Percentiles rank a stretch among this genome's conserved stretches.
Evolutionary conservation across 1,140 invertebrate species (phyloP).

Genomic region (Ceratina australensis): DNA sequence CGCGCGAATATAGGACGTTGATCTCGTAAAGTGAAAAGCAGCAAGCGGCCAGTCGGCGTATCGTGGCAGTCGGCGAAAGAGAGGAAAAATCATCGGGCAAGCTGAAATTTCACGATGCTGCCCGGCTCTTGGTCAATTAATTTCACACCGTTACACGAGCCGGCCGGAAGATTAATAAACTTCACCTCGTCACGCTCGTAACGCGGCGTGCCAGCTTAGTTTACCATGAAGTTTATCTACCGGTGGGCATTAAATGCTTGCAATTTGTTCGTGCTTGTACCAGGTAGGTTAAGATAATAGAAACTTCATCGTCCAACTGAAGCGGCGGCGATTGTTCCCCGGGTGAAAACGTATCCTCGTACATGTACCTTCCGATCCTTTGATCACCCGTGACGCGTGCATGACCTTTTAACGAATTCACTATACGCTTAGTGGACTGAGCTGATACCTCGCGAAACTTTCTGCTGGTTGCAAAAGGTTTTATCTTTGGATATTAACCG

Average conservation of each 20-base stretch:
- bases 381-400: not conserved
- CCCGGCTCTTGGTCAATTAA: slow-evolving; percentile 46
- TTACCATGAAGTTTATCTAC: slow-evolving; percentile 51
- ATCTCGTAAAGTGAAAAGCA: not conserved
- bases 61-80: not conserved
- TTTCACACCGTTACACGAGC: slow-evolving; percentile 34
- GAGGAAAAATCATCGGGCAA: not conserved
- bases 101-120: slow-evolving; percentile 15
- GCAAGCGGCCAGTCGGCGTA: not conserved
- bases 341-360: not conserved
- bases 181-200: slow-evolving; percentile 50
- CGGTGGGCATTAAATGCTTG: slow-evolving; percentile 29
- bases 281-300: slow-evolving; percentile 18
- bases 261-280: slow-evolving; percentile 49
- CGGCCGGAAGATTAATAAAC: slow-evolving; percentile 54
- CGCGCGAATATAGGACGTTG: not conserved
- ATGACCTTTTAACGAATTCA: not conserved
- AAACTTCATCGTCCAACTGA: slow-evolving; percentile 21
- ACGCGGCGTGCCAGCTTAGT: slow-evolving; percentile 32
- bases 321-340: not conserved
- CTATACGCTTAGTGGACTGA: too few species aligned
- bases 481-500: slow-evolving; percentile 38
- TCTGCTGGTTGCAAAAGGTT: not conserved
- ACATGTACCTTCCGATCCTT: not conserved
- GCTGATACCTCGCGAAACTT: not conserved